Conservation (phyloP, 2,797 vertebrate species). For the Onychomys torridus region DNA sequence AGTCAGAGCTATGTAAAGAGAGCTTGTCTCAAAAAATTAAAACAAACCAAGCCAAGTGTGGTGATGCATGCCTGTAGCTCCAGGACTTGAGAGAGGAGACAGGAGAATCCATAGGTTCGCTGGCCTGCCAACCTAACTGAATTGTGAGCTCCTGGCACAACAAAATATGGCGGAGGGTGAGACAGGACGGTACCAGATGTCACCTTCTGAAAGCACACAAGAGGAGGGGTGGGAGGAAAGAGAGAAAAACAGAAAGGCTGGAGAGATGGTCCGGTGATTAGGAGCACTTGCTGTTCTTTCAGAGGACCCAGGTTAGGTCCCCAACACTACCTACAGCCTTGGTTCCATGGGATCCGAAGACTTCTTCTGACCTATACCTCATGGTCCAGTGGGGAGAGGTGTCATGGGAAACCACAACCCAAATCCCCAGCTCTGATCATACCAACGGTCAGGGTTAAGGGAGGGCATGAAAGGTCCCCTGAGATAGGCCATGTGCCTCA, state of each 20-base stretch:
- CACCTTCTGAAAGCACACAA: not conserved
- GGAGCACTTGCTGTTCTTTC: not conserved
- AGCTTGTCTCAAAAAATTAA: not conserved
- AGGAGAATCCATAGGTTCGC: too few relatives aligned
- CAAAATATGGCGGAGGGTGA: not conserved
- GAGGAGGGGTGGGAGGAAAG: too few relatives aligned
- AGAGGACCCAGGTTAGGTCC: not conserved
- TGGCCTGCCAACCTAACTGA: not conserved
- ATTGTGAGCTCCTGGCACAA: not conserved
- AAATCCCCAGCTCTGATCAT: not conserved
- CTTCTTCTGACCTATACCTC: not conserved
- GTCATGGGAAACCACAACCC: rapidly evolving
- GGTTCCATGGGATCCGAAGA: not conserved
- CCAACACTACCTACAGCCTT: not conserved
- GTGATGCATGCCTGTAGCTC: not conserved
- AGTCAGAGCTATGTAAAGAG: not conserved
- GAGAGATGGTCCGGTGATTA: not conserved
- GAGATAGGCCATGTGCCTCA: rapidly evolving
- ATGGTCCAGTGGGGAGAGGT: rapidly evolving
- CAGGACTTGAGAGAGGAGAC: not conserved
- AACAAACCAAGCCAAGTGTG: not conserved
- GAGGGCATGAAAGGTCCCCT: not conserved
- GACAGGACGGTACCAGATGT: too few relatives aligned
- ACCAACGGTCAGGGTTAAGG: not conserved
- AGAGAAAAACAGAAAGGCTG: not conserved